Evolutionary conservation across 1,140 invertebrate species (phyloP).

Genomic region (Himalopsyche phryganea): DNA sequence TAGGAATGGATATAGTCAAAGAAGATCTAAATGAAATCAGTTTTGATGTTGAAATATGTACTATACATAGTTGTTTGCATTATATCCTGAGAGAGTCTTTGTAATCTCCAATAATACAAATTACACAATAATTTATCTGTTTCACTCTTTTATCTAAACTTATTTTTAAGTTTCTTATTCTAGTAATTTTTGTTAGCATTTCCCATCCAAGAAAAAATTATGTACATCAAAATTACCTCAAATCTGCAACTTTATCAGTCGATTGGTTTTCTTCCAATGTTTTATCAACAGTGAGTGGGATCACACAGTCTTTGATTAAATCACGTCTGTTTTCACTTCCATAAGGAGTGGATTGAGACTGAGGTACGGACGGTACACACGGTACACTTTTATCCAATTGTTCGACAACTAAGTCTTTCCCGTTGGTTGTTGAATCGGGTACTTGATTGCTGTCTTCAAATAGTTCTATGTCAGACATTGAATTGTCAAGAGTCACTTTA

Average conservation of each 20-base stretch:
- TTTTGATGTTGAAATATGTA: no score
- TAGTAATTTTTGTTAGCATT: no score
- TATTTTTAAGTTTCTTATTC: no score
- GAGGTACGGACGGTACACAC: background rate
- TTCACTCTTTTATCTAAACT: no score
- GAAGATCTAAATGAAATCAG: no score
- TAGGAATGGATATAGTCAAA: no score
- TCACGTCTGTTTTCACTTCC: background rate
- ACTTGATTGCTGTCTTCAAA: conserved; percentile 12
- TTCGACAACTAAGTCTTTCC: background rate
- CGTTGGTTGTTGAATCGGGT: conserved; percentile 24
- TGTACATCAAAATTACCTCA: background rate
- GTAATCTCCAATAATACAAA: no score
- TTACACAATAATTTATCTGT: no score
- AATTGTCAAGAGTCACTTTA: conserved; percentile 9
- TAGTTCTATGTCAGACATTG: background rate
- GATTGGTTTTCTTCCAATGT: background rate
- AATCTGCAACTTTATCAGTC: background rate
- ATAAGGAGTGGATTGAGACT: conserved; percentile 17
- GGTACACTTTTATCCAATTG: background rate
- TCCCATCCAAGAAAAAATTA: no score
- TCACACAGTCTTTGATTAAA: background rate
- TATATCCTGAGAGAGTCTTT: no score
- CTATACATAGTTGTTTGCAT: no score
- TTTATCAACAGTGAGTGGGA: background rate